phyloP scores from a whole-genome alignment of 2,888 invertebrate genomes.

The Junonia oenone region DNA sequence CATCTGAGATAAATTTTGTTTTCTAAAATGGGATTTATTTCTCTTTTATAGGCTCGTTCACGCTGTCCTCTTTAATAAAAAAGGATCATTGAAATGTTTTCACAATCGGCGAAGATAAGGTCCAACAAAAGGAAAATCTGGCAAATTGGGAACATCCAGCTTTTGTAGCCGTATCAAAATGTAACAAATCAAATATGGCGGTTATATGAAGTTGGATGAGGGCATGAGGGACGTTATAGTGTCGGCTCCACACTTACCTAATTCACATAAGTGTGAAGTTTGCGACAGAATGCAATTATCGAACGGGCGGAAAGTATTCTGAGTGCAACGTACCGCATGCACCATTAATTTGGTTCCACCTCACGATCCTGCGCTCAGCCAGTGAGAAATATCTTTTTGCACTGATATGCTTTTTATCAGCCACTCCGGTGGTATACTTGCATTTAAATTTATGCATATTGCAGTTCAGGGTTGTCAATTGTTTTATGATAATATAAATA shows the following conservation, averaged over 20 bases:
- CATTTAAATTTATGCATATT: background rate
- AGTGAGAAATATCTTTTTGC: constrained; percentile 20
- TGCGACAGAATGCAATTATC: constrained; percentile 21
- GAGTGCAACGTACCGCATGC: constrained; percentile 66
- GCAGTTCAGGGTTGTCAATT: background rate
- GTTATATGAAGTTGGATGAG: background rate
- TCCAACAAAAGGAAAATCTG: too few species aligned
- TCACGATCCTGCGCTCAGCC: constrained; percentile 29
- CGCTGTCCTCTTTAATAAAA: too few species aligned
- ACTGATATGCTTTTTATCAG: constrained; percentile 20
- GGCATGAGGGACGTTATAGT: background rate
- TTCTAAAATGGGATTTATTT: too few species aligned
- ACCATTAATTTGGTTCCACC: constrained; percentile 66
- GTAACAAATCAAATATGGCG: background rate
- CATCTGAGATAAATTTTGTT: too few species aligned
- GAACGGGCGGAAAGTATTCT: constrained; percentile 42
- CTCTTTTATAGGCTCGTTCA: too few species aligned
- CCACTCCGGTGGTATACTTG: constrained; percentile 2
- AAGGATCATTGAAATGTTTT: too few species aligned
- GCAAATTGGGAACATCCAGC: too few species aligned
- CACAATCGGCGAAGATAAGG: too few species aligned
- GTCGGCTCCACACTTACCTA: constrained; percentile 2
- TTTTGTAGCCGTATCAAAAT: too few species aligned
- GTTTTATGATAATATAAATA: too few species aligned
- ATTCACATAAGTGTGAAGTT: constrained; percentile 10